Evolutionary conservation across 2,797 vertebrate species (phyloP).

Genomic region (Poliocrania exsul): DNA sequence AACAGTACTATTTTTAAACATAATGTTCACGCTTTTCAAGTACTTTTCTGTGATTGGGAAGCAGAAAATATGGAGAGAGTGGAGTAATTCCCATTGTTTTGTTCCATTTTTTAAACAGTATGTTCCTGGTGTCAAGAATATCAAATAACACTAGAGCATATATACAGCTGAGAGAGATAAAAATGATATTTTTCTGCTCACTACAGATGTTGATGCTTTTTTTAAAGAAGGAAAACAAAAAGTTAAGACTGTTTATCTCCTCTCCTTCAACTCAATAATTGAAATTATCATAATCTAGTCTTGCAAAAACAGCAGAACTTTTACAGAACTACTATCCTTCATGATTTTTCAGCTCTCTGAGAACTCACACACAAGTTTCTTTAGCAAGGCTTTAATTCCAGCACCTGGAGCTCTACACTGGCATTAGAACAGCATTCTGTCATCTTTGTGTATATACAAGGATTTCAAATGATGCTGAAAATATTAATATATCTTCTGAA

Average conservation of each 20-base stretch:
- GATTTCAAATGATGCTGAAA: background rate
- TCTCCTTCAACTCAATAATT: background rate
- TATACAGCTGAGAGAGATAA: background rate
- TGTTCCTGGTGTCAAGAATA: background rate
- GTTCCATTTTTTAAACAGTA: background rate
- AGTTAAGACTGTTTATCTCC: background rate
- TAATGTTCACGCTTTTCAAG: slow-evolving; percentile 29
- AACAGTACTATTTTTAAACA: slow-evolving; percentile 58
- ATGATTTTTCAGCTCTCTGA: background rate
- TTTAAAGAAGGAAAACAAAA: background rate
- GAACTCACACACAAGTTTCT: background rate
- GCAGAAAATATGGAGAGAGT: background rate
- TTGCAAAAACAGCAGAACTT: background rate
- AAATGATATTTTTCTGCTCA: background rate
- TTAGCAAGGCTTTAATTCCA: background rate
- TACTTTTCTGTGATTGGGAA: slow-evolving; percentile 27
- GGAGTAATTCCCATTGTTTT: slow-evolving; percentile 13
- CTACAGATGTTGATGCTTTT: background rate
- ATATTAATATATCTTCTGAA: background rate
- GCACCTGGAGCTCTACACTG: background rate
- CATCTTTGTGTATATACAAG: background rate
- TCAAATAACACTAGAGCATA: background rate
- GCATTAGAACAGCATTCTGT: background rate
- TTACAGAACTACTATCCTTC: background rate
- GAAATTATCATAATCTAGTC: background rate